Base-by-base conservation (phyloP, 2,888 invertebrate species). In the Pyrrhosoma nymphula region DNA sequence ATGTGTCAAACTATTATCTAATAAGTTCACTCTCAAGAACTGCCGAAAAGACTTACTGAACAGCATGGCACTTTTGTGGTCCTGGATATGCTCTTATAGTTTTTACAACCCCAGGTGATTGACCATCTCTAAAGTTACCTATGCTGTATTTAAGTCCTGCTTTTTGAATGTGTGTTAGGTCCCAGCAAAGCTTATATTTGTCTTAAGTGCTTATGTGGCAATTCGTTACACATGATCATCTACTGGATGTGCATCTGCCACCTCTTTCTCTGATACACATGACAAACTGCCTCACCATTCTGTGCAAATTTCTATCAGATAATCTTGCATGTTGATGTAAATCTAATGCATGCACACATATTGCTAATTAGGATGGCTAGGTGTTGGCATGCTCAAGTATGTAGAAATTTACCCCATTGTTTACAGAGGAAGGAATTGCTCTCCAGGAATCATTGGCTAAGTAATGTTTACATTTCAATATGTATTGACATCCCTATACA, bases 81-180 rank as follows among this genome's bases (percentile, higher is more conserved):
- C 95, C 91, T 95, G 91, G 82, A 95, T 91, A 90, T 95, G 95
- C 95, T 90, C 95, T 95, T 89, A 93, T 93, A 93, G 95, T 95
- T 95, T 90, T 90, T 89, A 95, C 35, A 88, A 93, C 93, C 93
- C 93, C 95, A 95, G 95, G 89, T 96, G 96, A 96, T 96, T 96
- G 96, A 97, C 97, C 97, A 97, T 97, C 97, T 97, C 97, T 97
- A 97, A 97, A 97, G 97, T 97, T 97, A 97, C 97, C 97, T 97
- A 97, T 96, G 95, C 96, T 95, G 95, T 95, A 95, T 90, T 95
- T 95, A 95, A 89, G 91, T 95, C 75, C 91, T 93, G 91, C 82
- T 88, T 95, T 56, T 56, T 93, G 63, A 82, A 93, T 93, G 55
- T 82, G 30, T 69, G 26, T 26, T 93, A 93, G 93, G 93, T 56